These are phyloP conservation scores for Drosophila busckii DNA, from an alignment of 1,140 invertebrate species.

Conservation along the genomic window DNA sequence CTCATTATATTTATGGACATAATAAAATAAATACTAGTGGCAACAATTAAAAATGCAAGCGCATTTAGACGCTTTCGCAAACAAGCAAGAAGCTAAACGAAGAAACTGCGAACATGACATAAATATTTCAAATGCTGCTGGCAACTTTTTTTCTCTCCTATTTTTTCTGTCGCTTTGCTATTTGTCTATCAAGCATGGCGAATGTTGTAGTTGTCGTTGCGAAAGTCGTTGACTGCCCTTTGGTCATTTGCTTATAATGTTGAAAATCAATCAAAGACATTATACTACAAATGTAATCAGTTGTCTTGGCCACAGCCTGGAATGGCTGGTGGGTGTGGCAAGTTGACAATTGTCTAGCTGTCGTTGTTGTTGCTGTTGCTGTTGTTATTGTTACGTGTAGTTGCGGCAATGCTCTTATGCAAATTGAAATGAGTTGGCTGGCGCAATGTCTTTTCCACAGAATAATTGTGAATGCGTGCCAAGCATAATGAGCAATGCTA, in stretches of 20 bases:
- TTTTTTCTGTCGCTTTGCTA: not conserved
- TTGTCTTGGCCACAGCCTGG: conserved; percentile 5
- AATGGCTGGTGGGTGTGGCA: too few relatives aligned
- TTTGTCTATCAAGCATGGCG: conserved; percentile 9
- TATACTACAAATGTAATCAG: conserved; percentile 43
- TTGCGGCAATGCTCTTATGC: conserved; percentile 56
- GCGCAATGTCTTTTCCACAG: conserved; percentile 64
- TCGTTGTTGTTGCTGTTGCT: conserved; percentile 8
- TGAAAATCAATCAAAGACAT: conserved; percentile 63
- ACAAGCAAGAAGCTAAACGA: conserved; percentile 23
- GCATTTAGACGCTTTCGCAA: conserved; percentile 62
- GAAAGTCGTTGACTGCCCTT: too few relatives aligned
- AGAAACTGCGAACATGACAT: conserved; percentile 70
- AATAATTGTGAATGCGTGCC: conserved; percentile 70
- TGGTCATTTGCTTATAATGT: conserved; percentile 23
- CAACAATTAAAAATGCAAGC: conserved; percentile 76
- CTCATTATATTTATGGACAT: conserved; percentile 77
- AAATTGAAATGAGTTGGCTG: conserved; percentile 69
- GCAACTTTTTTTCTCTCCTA: conserved; percentile 25
- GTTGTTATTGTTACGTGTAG: conserved; percentile 25
- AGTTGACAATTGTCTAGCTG: conserved; percentile 25
- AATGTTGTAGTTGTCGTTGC: too few relatives aligned
- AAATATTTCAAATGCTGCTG: conserved; percentile 58
- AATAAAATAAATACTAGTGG: conserved; percentile 73
- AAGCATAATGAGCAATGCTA: conserved; percentile 59